Percentiles rank a stretch among this genome's conserved stretches.
phyloP scores from a whole-genome alignment of 1,140 invertebrate species.

The Bradynema listronoti region DNA sequence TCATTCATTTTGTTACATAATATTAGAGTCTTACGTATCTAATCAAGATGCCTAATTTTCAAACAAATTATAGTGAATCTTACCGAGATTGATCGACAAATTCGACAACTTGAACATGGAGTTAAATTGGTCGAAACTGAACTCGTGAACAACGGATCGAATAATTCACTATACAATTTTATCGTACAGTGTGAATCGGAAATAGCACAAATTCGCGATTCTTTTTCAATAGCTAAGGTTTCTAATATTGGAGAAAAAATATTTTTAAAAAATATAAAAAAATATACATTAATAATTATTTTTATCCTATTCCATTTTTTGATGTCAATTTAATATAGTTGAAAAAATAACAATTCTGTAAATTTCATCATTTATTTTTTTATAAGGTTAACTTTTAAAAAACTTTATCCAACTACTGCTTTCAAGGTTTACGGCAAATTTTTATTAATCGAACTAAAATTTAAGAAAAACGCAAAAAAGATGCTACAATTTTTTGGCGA shows the following conservation, averaged over 20 bases:
- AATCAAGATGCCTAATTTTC: not conserved
- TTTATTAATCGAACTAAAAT: not conserved
- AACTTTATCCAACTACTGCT: not conserved
- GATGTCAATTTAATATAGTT: not conserved
- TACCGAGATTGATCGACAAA: not conserved
- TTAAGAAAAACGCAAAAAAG: not conserved
- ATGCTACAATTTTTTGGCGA: conserved; percentile 13
- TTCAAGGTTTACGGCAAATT: not conserved
- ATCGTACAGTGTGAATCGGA: conserved; percentile 8
- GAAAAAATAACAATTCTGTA: not conserved
- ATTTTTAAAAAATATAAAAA: not conserved
- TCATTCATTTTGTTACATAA: no score
- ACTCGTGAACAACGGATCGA: not conserved
- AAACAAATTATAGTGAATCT: no score
- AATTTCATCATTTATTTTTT: no score
- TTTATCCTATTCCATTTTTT: no score
- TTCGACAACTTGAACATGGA: conserved; percentile 1
- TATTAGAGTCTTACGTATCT: not conserved
- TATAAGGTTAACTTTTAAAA: conserved; percentile 1
- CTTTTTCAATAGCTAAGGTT: conserved; percentile 3
- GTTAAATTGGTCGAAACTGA: conserved; percentile 2
- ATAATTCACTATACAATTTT: conserved; percentile 3
- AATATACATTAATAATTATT: no score
- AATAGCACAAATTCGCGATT: conserved; percentile 1
- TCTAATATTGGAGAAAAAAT: not conserved